Conservation (phyloP, 2,888 invertebrate species). For the Protonemura montana region DNA sequence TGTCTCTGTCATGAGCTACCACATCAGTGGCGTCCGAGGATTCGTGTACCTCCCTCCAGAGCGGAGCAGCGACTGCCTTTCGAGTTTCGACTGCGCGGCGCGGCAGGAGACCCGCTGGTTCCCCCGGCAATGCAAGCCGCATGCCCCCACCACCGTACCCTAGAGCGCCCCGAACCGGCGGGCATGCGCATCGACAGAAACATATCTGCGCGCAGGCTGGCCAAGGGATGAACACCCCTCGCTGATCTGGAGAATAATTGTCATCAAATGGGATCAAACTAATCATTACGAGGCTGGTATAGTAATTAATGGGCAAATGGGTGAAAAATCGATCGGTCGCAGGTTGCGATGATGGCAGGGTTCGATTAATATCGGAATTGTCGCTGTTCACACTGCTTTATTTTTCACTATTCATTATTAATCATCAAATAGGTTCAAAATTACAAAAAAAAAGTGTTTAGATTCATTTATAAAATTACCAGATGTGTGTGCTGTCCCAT, state of each 20-base stretch:
- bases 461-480: too few species aligned
- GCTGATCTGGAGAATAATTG: constrained; percentile 5
- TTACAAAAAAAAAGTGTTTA: too few species aligned
- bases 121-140: not conserved
- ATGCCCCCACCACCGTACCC: not conserved
- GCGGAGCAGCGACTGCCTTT: not conserved
- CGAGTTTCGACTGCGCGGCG: not conserved
- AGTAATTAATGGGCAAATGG: not conserved
- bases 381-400: not conserved
- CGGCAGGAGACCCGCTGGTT: too few species aligned
- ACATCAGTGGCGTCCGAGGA: not conserved
- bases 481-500: too few species aligned
- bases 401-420: not conserved
- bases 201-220: not conserved
- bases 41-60: not conserved
- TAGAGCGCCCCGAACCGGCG: not conserved
- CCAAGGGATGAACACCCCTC: not conserved
- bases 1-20: not conserved
- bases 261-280: constrained; percentile 12
- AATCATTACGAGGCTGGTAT: constrained; percentile 1
- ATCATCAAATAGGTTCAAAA: not conserved
- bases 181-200: not conserved
- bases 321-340: not conserved
- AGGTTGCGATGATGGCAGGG: not conserved
- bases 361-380: not conserved